Base-by-base conservation (phyloP, 2,888 invertebrate genomes). In the Diplolepis rosae region DNA sequence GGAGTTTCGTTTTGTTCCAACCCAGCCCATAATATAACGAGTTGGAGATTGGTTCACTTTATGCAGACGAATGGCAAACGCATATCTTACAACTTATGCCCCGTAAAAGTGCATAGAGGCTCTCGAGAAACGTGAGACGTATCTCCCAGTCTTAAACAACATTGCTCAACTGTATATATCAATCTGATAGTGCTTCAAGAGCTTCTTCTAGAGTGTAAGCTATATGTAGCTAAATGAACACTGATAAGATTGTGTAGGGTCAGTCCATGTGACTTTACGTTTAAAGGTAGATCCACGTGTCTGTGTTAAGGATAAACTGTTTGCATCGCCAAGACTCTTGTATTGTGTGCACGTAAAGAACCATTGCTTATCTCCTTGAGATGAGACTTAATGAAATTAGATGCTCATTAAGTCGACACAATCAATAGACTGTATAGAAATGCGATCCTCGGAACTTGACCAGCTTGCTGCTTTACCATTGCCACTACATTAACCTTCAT, bases 351-450 rank as follows among this genome's bases (percentile, higher is more conserved):
- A 39, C 61, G 39, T 61, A 65, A 66, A 65, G 51, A 51, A 51
- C 50, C 51, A 50, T 54, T 35, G 75, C 75, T 79, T 79, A 79
- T 80, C 80, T 73, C 72, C 15, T 15, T 48, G 65, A 69, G 73
- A 75, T 71, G 74, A 70, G 74, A 73, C 74, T 77, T 80, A 80
- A 84, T 82, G 76, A 78, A 83, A 84, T 85, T 82, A 82, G 76
- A 80, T 78, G 79, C 76, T 72, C 75, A 73, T 81, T 79, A 77
- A 76, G 75, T 76, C 65, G 74, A 69, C 77, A 80, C 76, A 82
- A 79, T 80, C 77, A 73, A 32, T 27, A 52, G 71, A 67, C 70
- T 77, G 71, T 79, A 73, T 52, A 54, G 50, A 67, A 48, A 30
- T 50, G 65, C 9, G 54, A 70, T 69, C 72, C 65, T 51, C n/a